phyloP scores from a whole-genome alignment of 2,888 invertebrate genomes.

The Xestia ashworthii region DNA sequence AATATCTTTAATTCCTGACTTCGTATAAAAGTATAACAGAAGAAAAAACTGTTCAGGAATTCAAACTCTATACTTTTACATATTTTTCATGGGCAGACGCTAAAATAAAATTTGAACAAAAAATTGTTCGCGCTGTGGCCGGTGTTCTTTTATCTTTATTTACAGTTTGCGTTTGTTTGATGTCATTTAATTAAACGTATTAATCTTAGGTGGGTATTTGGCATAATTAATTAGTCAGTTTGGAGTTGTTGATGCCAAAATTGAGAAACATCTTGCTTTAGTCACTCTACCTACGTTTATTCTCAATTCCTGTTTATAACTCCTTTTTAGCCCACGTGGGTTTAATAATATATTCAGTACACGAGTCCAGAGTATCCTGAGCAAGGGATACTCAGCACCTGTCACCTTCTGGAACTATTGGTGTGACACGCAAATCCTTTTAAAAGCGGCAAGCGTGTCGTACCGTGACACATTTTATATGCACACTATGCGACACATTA shows the following conservation, averaged over 20 bases:
- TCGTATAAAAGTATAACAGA: too few species aligned
- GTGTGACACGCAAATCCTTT: slow-evolving; percentile 26
- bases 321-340: slow-evolving; percentile 9
- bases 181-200: not conserved
- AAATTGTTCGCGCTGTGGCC: too few species aligned
- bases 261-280: not conserved
- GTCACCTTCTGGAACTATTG: slow-evolving; percentile 35
- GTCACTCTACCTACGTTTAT: not conserved
- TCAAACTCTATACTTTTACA: too few species aligned
- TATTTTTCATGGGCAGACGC: too few species aligned
- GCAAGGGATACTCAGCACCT: slow-evolving; percentile 21
- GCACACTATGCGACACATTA: slow-evolving; percentile 14
- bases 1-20: too few species aligned
- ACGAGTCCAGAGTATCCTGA: slow-evolving; percentile 8
- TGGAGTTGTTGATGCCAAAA: slow-evolving; percentile 21
- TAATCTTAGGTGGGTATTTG: not conserved
- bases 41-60: too few species aligned
- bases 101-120: too few species aligned
- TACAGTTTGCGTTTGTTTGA: slow-evolving; percentile 12
- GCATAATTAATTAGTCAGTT: not conserved
- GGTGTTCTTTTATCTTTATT: slow-evolving; percentile 26
- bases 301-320: slow-evolving; percentile 9
- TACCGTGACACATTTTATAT: slow-evolving; percentile 3
- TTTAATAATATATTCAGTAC: slow-evolving; percentile 34
- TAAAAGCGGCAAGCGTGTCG: slow-evolving; percentile 14